Conservation (phyloP, 1,140 invertebrate genomes). For the Druon quercuslanigerum region DNA sequence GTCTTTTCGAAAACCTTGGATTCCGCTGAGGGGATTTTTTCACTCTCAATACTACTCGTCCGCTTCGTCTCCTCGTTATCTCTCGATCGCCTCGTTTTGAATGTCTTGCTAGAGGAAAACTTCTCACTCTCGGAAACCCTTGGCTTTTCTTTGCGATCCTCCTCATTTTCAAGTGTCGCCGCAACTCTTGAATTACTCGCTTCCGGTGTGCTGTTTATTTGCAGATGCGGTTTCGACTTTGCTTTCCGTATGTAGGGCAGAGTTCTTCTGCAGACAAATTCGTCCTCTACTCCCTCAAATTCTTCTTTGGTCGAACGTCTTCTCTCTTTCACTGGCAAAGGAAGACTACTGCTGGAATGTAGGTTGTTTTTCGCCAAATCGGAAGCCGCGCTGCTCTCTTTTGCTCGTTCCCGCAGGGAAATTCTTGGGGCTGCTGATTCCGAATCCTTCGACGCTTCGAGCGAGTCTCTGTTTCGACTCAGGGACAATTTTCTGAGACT, state of each 20-base stretch:
- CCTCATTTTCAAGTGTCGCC: neutral
- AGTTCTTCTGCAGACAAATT: constrained; percentile 39
- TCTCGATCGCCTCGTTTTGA: too few relatives aligned
- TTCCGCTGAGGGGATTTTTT: too few relatives aligned
- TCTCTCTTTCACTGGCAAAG: neutral
- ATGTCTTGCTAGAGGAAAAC: too few relatives aligned
- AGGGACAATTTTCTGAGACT: neutral
- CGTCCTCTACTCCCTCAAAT: constrained; percentile 14
- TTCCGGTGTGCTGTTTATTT: neutral
- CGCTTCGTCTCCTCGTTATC: too few relatives aligned
- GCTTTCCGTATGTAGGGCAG: constrained; percentile 39
- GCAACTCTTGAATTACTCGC: constrained; percentile 10
- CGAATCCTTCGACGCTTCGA: neutral
- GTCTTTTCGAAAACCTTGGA: constrained; percentile 3
- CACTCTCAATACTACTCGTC: too few relatives aligned
- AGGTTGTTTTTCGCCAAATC: too few relatives aligned
- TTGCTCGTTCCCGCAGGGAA: neutral
- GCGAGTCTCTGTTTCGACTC: neutral
- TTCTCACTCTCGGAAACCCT: too few relatives aligned
- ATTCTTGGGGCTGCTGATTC: neutral
- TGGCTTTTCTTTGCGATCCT: neutral
- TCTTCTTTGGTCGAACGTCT: neutral
- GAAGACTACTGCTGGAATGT: too few relatives aligned
- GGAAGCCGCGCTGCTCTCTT: too few relatives aligned
- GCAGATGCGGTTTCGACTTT: constrained; percentile 32